Percentiles rank a stretch among this genome's conserved stretches.
These are phyloP conservation scores for Caenorhabditis japonica DNA, from an alignment of 2,888 invertebrate species.

Conservation along the genomic window DNA sequence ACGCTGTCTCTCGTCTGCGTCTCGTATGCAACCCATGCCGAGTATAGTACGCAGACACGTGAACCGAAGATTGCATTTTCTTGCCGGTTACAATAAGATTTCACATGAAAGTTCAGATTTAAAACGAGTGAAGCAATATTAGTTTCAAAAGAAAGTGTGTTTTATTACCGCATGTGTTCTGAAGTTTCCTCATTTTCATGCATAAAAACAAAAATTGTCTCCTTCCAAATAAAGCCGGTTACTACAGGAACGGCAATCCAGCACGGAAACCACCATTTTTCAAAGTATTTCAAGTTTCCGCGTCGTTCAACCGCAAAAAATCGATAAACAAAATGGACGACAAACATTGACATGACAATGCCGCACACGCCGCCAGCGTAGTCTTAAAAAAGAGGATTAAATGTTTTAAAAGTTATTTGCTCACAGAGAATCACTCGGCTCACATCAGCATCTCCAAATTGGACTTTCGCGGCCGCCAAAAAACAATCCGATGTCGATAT, in stretches of 20 bases:
- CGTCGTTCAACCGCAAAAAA: constrained; percentile 28
- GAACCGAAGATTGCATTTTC: no score
- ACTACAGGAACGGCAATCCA: constrained; percentile 17
- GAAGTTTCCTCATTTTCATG: constrained; percentile 8
- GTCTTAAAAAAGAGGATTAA: no score
- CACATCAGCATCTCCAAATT: constrained; percentile 1
- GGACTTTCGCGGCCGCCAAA: constrained; percentile 13
- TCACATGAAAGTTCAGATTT: no score
- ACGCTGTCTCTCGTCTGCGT: no score
- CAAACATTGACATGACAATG: constrained; percentile 29
- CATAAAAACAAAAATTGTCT: constrained; percentile 6
- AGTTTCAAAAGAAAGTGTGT: neutral
- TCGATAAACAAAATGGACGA: constrained; percentile 33
- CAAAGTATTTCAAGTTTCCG: constrained; percentile 26
- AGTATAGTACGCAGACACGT: no score
- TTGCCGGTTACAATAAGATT: no score
- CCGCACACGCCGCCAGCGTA: constrained; percentile 34
- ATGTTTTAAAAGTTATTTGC: no score
- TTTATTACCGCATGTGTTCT: constrained; percentile 22
- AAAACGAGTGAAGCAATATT: no score
- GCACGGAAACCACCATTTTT: constrained; percentile 20
- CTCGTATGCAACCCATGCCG: no score
- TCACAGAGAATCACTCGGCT: neutral
- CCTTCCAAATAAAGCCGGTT: constrained; percentile 14
- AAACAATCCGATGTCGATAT: constrained; percentile 16